A percentile compares a stretch with the other conserved stretches of the same genome.
Conservation (phyloP, 2,797 vertebrate species). For the Brachyrhaphis roseni region DNA sequence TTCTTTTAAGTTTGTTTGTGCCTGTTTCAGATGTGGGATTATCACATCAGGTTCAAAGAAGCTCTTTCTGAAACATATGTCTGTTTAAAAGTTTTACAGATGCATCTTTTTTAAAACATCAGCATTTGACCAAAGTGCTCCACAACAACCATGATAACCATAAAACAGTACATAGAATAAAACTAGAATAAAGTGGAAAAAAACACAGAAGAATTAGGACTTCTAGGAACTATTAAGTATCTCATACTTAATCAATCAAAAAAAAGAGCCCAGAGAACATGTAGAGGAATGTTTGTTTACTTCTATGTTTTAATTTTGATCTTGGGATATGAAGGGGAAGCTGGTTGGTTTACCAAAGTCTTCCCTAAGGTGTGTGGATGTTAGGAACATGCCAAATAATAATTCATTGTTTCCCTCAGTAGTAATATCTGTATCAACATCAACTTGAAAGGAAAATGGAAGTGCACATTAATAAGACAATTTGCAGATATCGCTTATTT, state of each 20-base stretch:
- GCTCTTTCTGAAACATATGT: background rate
- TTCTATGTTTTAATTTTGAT: background rate
- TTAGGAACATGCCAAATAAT: no score
- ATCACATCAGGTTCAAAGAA: background rate
- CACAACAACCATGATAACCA: background rate
- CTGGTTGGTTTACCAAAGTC: background rate
- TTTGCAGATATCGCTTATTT: no score
- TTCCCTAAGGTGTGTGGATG: background rate
- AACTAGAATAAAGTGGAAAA: background rate
- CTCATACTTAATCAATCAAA: background rate
- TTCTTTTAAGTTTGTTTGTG: background rate
- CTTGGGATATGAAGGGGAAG: background rate
- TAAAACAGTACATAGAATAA: background rate
- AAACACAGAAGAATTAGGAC: background rate
- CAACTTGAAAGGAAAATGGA: background rate
- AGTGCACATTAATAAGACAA: background rate
- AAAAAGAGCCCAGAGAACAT: background rate
- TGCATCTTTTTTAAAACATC: background rate
- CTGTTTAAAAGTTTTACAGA: background rate
- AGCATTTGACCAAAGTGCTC: background rate
- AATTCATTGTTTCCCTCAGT: background rate
- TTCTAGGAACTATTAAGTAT: background rate
- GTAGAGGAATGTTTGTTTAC: background rate
- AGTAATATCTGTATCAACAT: background rate
- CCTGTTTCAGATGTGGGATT: background rate